phyloP scores from a whole-genome alignment of 1,140 invertebrate species.

The Neotoxoptera formosana region DNA sequence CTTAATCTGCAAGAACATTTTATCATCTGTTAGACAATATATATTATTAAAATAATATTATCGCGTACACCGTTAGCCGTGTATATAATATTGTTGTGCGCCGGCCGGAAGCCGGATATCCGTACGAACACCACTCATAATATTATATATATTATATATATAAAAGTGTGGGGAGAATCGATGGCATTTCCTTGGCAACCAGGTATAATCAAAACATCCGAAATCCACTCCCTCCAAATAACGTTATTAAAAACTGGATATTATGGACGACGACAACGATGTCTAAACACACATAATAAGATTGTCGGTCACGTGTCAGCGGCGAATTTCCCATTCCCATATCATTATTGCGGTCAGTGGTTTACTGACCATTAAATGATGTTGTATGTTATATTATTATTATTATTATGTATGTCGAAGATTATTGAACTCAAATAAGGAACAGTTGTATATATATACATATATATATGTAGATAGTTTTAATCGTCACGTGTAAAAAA shows the following conservation, averaged over 20 bases:
- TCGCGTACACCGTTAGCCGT: neutral
- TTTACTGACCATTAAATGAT: constrained; percentile 39
- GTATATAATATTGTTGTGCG: neutral
- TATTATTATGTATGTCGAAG: neutral
- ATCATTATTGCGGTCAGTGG: constrained; percentile 48
- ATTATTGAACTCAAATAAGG: constrained; percentile 3
- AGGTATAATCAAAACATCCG: constrained; percentile 54
- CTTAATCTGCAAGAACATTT: neutral
- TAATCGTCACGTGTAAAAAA: neutral
- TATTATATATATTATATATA: too few relatives aligned
- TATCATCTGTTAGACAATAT: constrained; percentile 11
- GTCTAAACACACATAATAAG: constrained; percentile 26
- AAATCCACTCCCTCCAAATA: constrained; percentile 10
- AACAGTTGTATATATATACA: neutral
- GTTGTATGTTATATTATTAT: too few relatives aligned
- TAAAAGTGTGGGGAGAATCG: constrained; percentile 43
- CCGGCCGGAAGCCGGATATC: constrained; percentile 51
- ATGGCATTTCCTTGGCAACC: constrained; percentile 56
- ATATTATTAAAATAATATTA: constrained; percentile 13
- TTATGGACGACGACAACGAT: neutral
- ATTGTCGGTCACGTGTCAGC: constrained; percentile 22
- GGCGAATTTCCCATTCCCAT: constrained; percentile 8
- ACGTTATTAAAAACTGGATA: constrained; percentile 39
- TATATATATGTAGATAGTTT: neutral
- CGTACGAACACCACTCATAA: constrained; percentile 15